A percentile compares a stretch with the other conserved stretches of the same genome.
Conservation (phyloP, 1,140 invertebrate species). For the Leptopilina clavipes region DNA sequence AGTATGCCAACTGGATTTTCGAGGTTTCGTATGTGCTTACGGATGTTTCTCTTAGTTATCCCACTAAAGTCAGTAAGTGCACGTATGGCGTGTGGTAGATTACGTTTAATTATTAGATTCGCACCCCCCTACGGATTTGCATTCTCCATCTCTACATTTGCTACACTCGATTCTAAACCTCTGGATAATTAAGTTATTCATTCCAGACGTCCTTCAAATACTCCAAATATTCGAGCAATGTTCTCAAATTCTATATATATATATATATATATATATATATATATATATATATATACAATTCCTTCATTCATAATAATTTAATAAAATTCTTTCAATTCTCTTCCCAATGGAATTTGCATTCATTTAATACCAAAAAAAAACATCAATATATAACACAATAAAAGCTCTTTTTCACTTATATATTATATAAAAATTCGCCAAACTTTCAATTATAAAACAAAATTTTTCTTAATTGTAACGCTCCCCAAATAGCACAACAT, state of each 20-base stretch:
- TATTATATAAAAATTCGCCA: too few relatives aligned
- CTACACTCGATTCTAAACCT: constrained; percentile 18
- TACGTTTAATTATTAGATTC: constrained; percentile 26
- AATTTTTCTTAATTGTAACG: too few relatives aligned
- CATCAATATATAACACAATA: too few relatives aligned
- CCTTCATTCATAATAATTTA: too few relatives aligned
- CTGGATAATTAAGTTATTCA: neutral
- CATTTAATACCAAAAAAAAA: too few relatives aligned
- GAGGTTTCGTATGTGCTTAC: constrained; percentile 3
- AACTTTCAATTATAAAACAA: too few relatives aligned
- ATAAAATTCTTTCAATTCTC: too few relatives aligned
- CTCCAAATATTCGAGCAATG: neutral
- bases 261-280: too few relatives aligned
- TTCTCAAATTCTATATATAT: neutral
- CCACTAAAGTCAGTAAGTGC: constrained; percentile 9
- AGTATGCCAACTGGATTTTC: neutral
- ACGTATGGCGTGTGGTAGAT: constrained; percentile 13
- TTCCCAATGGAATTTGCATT: too few relatives aligned
- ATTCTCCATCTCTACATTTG: constrained; percentile 19
- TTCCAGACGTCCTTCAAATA: neutral
- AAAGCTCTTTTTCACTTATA: too few relatives aligned
- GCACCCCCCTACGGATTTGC: constrained; percentile 19
- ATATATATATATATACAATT: too few relatives aligned
- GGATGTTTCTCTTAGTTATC: constrained; percentile 25
- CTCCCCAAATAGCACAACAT: too few relatives aligned